A percentile compares a stretch with the other conserved stretches of the same genome.
Conservation (phyloP, 2,888 invertebrate species). For the Tenthredo amoena region DNA sequence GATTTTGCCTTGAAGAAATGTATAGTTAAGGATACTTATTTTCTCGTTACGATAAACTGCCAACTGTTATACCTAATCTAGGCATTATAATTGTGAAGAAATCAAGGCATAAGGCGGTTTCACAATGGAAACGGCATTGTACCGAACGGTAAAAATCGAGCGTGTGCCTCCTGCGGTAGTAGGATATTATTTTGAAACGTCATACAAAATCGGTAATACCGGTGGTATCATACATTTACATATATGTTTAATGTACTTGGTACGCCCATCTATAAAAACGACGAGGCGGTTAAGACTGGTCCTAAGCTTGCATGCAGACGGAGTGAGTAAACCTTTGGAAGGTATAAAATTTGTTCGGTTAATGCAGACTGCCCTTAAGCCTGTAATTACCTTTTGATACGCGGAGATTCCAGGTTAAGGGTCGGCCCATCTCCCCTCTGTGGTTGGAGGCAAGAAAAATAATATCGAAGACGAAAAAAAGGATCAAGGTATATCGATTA, state of each 20-base stretch:
- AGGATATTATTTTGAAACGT: not conserved
- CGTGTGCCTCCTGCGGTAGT: not conserved
- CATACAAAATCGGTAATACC: slow-evolving; percentile 36
- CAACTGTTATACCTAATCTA: not conserved
- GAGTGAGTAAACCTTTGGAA: slow-evolving; percentile 44
- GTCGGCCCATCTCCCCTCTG: slow-evolving; percentile 58
- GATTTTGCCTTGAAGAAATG: slow-evolving; percentile 12
- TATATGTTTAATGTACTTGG: slow-evolving; percentile 43
- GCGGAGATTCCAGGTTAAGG: slow-evolving; percentile 66
- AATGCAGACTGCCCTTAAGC: slow-evolving; percentile 56
- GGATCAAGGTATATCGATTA: not conserved
- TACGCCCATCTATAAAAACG: slow-evolving; percentile 64
- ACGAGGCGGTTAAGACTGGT: slow-evolving; percentile 57
- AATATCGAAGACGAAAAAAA: slow-evolving; percentile 28
- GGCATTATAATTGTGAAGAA: slow-evolving; percentile 25
- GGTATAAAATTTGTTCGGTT: slow-evolving; percentile 58
- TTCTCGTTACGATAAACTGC: slow-evolving; percentile 11
- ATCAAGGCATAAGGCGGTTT: slow-evolving; percentile 7
- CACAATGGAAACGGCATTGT: not conserved
- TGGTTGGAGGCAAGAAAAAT: slow-evolving; percentile 19
- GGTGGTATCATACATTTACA: slow-evolving; percentile 8
- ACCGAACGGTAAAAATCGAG: slow-evolving; percentile 21
- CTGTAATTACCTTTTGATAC: slow-evolving; percentile 67
- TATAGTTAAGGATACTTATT: slow-evolving; percentile 8
- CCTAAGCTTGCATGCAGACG: not conserved